Percentiles rank a stretch among this genome's conserved stretches.
Evolutionary conservation across 1,140 invertebrate species (phyloP).

Genomic region (Drosophila kohkoa): DNA sequence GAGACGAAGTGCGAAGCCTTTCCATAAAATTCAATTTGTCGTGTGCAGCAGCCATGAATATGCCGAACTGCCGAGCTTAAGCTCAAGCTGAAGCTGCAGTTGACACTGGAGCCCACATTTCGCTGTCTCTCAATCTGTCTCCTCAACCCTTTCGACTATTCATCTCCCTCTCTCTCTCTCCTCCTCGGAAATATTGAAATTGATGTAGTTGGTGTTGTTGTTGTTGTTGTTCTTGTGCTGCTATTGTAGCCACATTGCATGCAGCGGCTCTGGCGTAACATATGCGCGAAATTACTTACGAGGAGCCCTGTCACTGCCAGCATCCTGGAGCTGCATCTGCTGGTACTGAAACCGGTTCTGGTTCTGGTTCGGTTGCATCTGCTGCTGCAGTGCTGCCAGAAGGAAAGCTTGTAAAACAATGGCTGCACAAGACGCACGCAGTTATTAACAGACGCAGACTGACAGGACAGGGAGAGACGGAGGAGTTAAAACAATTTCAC

Average conservation of each 20-base stretch:
- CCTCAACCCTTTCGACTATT: background rate
- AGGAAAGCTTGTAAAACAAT: slow-evolving; percentile 64
- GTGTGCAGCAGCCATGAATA: slow-evolving; percentile 81
- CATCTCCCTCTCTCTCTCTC: slow-evolving; percentile 3
- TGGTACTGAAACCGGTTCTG: slow-evolving; percentile 16
- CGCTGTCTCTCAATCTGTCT: slow-evolving; percentile 39
- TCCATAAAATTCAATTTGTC: slow-evolving; percentile 83
- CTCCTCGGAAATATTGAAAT: slow-evolving; percentile 26
- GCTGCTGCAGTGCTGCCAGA: background rate
- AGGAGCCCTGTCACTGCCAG: slow-evolving; percentile 64
- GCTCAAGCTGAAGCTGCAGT: slow-evolving; percentile 40
- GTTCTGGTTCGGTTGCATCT: slow-evolving; percentile 24
- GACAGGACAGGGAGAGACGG: background rate
- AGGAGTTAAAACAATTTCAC: slow-evolving; percentile 62
- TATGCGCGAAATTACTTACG: slow-evolving; percentile 81
- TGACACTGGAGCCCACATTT: slow-evolving; percentile 46
- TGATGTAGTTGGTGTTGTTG: slow-evolving; percentile 36
- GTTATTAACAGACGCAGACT: slow-evolving; percentile 57
- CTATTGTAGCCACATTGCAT: slow-evolving; percentile 18
- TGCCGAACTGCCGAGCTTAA: slow-evolving; percentile 67
- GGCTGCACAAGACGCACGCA: slow-evolving; percentile 62
- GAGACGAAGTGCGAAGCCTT: slow-evolving; percentile 55
- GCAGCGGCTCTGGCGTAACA: slow-evolving; percentile 54
- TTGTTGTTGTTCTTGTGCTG: background rate
- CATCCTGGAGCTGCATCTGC: slow-evolving; percentile 46